These are phyloP conservation scores for Apis cerana DNA, from an alignment of 1,140 invertebrate genomes.

Conservation along the genomic window DNA sequence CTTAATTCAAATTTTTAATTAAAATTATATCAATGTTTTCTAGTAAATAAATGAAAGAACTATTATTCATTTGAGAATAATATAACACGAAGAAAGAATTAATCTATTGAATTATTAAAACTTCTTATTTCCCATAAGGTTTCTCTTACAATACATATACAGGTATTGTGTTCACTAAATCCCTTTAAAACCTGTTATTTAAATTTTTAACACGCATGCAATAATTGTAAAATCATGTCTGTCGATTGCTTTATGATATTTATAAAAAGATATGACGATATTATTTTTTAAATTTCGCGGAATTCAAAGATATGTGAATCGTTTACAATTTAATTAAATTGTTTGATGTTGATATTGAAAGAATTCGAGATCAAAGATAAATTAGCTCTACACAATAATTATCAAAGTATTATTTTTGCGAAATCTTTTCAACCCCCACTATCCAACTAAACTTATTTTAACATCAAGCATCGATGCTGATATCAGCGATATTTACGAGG, in stretches of 20 bases:
- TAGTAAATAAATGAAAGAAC: not conserved
- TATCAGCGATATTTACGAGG: slow-evolving; percentile 22
- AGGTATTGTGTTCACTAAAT: too few species aligned
- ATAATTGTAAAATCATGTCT: not conserved
- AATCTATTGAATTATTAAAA: not conserved
- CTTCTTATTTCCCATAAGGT: not conserved
- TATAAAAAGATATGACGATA: too few species aligned
- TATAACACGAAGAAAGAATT: slow-evolving; percentile 3
- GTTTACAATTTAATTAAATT: too few species aligned
- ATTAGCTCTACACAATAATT: too few species aligned
- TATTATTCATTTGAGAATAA: not conserved
- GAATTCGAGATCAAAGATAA: too few species aligned
- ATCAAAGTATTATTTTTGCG: too few species aligned
- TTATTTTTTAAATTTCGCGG: too few species aligned
- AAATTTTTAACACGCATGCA: not conserved
- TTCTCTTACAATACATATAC: not conserved
- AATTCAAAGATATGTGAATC: too few species aligned
- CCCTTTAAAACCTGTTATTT: too few species aligned
- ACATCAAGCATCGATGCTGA: not conserved
- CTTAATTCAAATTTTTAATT: not conserved
- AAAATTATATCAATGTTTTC: not conserved
- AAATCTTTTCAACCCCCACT: too few species aligned
- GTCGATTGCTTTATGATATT: not conserved
- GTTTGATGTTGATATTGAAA: too few species aligned
- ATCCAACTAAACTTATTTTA: too few species aligned